These are phyloP conservation scores for Marasmarcha lunaedactyla DNA, from an alignment of 2,888 invertebrate species.

Conservation along the genomic window DNA sequence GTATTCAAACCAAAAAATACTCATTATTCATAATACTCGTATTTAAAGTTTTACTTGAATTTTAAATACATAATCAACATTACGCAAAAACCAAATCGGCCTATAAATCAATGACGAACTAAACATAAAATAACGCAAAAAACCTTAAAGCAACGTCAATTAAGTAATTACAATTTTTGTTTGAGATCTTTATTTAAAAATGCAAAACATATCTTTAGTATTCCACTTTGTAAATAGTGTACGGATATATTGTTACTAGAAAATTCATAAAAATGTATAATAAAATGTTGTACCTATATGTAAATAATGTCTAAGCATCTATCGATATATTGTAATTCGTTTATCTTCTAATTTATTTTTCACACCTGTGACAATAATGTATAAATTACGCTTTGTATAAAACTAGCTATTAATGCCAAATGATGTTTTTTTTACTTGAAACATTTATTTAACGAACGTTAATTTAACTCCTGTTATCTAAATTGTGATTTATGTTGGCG, in stretches of 20 bases:
- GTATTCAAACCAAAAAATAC: no score
- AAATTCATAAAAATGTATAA: constrained; percentile 3
- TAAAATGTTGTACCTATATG: constrained; percentile 5
- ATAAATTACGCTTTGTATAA: constrained; percentile 65
- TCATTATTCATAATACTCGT: no score
- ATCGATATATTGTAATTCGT: constrained; percentile 13
- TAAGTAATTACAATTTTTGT: no score
- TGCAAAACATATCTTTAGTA: not conserved
- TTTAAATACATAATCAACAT: no score
- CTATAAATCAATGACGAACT: no score
- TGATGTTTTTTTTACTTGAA: not conserved
- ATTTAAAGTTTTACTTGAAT: no score
- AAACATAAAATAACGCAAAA: no score
- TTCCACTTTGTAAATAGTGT: not conserved
- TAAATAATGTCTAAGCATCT: constrained; percentile 12
- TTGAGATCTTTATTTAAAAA: not conserved
- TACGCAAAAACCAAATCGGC: no score
- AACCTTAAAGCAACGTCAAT: no score
- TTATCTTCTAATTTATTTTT: constrained; percentile 29
- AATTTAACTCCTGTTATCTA: no score
- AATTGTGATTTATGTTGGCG: no score
- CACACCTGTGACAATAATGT: constrained; percentile 66
- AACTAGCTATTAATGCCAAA: constrained; percentile 47
- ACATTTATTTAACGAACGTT: not conserved
- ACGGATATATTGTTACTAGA: not conserved